Conservation (phyloP, 2,113 vertebrate genomes). For the Ameiurus melas region DNA sequence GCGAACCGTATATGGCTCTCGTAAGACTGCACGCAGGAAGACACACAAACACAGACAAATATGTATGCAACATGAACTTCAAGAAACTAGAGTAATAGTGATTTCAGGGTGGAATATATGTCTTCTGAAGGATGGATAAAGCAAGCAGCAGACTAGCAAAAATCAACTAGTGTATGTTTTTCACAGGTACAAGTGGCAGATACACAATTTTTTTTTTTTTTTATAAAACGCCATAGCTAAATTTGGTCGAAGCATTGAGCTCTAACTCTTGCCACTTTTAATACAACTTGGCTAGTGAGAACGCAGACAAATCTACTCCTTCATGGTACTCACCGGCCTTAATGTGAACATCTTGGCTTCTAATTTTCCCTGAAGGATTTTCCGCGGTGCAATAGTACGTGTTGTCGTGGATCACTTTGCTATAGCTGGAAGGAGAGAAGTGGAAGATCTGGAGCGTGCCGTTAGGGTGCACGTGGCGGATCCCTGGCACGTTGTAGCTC, state of each 20-base stretch:
- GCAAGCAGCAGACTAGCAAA: not conserved
- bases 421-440: conserved; percentile 99
- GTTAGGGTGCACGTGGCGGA: conserved; percentile 97
- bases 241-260: not conserved
- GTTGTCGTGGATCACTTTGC: conserved; percentile 99
- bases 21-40: conserved; percentile 78
- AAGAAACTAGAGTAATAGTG: not conserved
- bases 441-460: conserved; percentile 99
- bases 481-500: conserved; percentile 99
- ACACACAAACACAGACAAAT: not conserved
- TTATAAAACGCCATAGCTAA: not conserved
- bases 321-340: conserved; percentile 89
- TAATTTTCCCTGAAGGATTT: conserved; percentile 99
- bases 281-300: not conserved
- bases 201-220: not conserved
- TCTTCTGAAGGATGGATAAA: not conserved
- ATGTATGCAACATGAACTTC: not conserved
- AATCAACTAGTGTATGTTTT: not conserved
- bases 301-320: not conserved
- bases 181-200: not conserved
- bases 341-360: conserved; percentile 99
- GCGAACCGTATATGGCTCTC: conserved; percentile 98
- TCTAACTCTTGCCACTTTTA: not conserved
- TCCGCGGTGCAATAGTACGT: conserved; percentile 99
- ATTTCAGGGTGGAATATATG: not conserved